Percentiles rank a stretch among this genome's conserved stretches.
Evolutionary conservation across 2,113 vertebrate genomes (phyloP).

Genomic region (Ctenomys sociabilis): DNA sequence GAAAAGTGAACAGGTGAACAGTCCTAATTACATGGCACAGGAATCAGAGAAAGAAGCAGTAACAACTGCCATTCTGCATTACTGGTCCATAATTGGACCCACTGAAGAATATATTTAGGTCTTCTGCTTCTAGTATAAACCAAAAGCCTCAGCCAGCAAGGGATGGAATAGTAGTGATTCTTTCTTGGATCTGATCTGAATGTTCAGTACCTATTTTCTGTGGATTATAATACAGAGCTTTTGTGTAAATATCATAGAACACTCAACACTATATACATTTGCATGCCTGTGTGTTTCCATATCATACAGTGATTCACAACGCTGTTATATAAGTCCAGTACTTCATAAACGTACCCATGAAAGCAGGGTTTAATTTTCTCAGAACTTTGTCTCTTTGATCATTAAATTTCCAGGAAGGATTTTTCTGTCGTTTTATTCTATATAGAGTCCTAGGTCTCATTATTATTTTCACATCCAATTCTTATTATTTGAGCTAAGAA

Average conservation of each 20-base stretch:
- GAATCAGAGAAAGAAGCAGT: not conserved
- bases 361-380: not conserved
- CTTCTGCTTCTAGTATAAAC: not conserved
- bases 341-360: not conserved
- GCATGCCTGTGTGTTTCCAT: too few relatives aligned
- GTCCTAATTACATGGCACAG: not conserved
- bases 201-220: not conserved
- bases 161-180: not conserved
- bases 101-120: not conserved
- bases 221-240: not conserved
- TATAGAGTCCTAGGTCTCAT: not conserved
- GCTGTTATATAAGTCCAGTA: not conserved
- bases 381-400: not conserved
- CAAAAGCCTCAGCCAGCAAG: not conserved
- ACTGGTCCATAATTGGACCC: not conserved
- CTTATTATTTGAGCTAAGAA: not conserved
- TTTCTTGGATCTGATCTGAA: not conserved
- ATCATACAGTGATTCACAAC: not conserved
- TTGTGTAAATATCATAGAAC: not conserved
- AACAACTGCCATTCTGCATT: not conserved
- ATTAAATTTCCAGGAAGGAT: not conserved
- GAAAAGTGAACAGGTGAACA: not conserved
- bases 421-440: rapidly evolving
- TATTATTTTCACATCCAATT: not conserved
- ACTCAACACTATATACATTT: too few relatives aligned